phyloP scores from a whole-genome alignment of 2,797 vertebrate genomes.

The Argyrosomus regius region DNA sequence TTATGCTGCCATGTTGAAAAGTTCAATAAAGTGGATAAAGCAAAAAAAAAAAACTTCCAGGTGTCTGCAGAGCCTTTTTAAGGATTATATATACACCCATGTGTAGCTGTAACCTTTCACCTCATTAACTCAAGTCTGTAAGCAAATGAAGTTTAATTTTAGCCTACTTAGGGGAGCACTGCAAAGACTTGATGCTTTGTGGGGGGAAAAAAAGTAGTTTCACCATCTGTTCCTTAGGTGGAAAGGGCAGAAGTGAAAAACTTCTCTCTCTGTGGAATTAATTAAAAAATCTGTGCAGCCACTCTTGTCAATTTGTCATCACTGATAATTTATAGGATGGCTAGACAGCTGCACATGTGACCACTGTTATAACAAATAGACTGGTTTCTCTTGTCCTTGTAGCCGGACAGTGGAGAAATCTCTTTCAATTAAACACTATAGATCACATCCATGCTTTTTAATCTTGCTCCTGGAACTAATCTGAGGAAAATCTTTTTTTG shows the following conservation, averaged over 20 bases:
- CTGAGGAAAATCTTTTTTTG: conserved; percentile 60
- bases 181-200: conserved; percentile 42
- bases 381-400: conserved; percentile 37
- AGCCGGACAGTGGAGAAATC: conserved; percentile 52
- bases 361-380: conserved; percentile 57
- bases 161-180: conserved; percentile 30
- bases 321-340: conserved; percentile 62
- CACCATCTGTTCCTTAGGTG: conserved; percentile 44
- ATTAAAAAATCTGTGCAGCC: conserved; percentile 67
- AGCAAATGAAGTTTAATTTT: conserved; percentile 55
- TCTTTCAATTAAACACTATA: conserved; percentile 72
- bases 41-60: background rate
- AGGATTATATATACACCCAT: background rate
- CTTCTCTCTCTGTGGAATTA: conserved; percentile 63
- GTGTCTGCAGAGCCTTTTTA: conserved; percentile 2
- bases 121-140: conserved; percentile 51
- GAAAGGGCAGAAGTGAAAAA: conserved; percentile 62
- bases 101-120: conserved; percentile 40
- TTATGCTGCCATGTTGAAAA: background rate
- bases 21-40: background rate
- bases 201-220: conserved; percentile 36
- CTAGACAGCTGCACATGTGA: conserved; percentile 53
- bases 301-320: conserved; percentile 70
- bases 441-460: conserved; percentile 73
- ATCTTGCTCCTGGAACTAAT: conserved; percentile 69